Conservation (phyloP, 2,888 invertebrate species). For the Nycteola revayana region DNA sequence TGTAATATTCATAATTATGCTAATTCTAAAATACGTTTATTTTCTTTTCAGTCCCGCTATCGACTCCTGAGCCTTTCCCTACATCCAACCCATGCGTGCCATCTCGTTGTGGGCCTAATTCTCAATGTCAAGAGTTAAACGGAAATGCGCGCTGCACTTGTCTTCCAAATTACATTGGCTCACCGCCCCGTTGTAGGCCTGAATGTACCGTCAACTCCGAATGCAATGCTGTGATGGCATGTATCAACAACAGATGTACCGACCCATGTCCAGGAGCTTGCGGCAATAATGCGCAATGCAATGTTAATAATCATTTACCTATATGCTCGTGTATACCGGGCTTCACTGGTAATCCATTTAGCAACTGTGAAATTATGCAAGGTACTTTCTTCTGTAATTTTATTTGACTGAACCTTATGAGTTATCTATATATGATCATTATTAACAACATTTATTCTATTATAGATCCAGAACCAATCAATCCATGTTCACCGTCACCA, state of each 20-base stretch:
- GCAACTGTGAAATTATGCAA: constrained; percentile 60
- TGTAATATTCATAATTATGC: too few relatives aligned
- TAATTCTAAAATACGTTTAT: too few relatives aligned
- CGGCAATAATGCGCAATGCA: constrained; percentile 88
- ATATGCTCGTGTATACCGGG: constrained; percentile 85
- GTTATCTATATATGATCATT: too few relatives aligned
- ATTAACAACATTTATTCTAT: too few relatives aligned
- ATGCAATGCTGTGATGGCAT: constrained; percentile 85
- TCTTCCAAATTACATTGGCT: constrained; percentile 86
- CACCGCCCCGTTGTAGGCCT: constrained; percentile 89
- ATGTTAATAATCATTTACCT: constrained; percentile 87
- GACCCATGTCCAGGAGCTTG: constrained; percentile 91
- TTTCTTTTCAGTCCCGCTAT: constrained; percentile 44
- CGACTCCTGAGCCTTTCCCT: constrained; percentile 42
- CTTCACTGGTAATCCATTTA: constrained; percentile 89
- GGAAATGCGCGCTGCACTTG: constrained; percentile 87
- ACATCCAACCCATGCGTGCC: constrained; percentile 85
- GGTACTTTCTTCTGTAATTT: constrained; percentile 38
- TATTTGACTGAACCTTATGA: constrained; percentile 1
- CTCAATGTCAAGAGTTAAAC: constrained; percentile 86
- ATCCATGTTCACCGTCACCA: constrained; percentile 86
- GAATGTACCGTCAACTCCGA: constrained; percentile 88
- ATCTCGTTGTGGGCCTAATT: constrained; percentile 90
- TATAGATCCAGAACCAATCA: constrained; percentile 61
- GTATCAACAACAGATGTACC: constrained; percentile 86